phyloP scores from a whole-genome alignment of 2,113 vertebrate species.

The Athene cunicularia region DNA sequence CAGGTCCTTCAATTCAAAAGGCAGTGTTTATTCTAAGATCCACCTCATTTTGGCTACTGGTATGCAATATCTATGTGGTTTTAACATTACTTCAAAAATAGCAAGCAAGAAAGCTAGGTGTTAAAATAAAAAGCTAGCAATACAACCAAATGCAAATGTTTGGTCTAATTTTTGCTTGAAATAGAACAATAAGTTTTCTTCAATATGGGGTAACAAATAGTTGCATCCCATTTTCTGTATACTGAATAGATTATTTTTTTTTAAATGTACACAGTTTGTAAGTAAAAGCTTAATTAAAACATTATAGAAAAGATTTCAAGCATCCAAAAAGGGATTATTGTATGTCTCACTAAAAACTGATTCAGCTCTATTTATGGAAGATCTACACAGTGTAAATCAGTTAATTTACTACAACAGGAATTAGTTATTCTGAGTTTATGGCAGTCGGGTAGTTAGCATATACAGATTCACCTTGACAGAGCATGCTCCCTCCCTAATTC shows the following conservation, averaged over 20 bases:
- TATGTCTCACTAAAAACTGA: not conserved
- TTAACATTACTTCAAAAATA: not conserved
- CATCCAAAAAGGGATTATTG: not conserved
- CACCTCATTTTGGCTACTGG: not conserved
- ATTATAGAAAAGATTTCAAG: not conserved
- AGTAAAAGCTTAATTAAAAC: not conserved
- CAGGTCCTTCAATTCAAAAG: not conserved
- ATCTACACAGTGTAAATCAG: not conserved
- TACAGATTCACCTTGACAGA: rapidly evolving
- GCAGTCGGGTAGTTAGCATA: not conserved
- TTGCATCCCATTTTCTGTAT: not conserved
- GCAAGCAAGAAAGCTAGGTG: rapidly evolving
- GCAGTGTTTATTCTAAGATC: not conserved
- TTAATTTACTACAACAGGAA: not conserved
- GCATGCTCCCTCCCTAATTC: not conserved
- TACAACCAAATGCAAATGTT: not conserved
- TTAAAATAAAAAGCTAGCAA: not conserved
- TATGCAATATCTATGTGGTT: not conserved
- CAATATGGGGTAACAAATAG: not conserved
- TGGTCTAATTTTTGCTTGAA: not conserved
- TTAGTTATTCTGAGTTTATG: not conserved
- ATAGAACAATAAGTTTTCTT: not conserved
- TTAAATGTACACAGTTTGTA: not conserved
- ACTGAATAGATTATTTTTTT: not conserved
- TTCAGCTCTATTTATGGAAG: not conserved